Conservation (phyloP, 2,797 vertebrate genomes). For the Chiloscyllium punctatum region DNA sequence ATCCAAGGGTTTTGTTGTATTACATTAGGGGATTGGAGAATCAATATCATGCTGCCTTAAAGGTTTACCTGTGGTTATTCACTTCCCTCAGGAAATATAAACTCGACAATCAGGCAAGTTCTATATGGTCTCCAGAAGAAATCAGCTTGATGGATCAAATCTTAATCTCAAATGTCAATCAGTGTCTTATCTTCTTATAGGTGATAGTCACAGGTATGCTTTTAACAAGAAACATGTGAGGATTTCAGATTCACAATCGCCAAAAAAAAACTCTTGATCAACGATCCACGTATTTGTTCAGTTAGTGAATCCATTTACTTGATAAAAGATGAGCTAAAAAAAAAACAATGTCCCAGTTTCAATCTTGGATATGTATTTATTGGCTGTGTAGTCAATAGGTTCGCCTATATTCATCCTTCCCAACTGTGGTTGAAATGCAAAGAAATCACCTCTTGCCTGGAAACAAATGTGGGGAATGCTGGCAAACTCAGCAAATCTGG, state of each 20-base stretch:
- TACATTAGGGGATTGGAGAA: conserved; percentile 23
- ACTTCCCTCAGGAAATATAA: conserved; percentile 15
- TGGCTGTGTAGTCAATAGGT: background rate
- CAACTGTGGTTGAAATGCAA: background rate
- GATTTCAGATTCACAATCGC: background rate
- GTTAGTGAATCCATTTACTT: background rate
- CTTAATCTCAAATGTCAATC: background rate
- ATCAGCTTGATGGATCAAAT: conserved; percentile 1
- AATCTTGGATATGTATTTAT: background rate
- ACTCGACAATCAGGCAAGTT: background rate
- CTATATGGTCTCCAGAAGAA: background rate
- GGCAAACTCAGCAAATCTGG: too few species aligned
- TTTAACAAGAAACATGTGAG: background rate
- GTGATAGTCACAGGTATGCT: background rate
- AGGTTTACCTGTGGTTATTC: conserved; percentile 10
- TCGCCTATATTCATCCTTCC: background rate
- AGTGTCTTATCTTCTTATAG: background rate
- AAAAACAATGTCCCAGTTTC: background rate
- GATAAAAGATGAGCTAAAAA: background rate
- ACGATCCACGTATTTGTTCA: background rate
- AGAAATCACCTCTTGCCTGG: background rate
- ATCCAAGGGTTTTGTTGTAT: background rate
- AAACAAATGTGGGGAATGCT: too few species aligned
- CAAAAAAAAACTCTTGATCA: background rate
- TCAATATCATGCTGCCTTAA: conserved; percentile 24